Evolutionary conservation across 2,113 vertebrate genomes (phyloP).

Genomic region (Edolisoma coerulescens): DNA sequence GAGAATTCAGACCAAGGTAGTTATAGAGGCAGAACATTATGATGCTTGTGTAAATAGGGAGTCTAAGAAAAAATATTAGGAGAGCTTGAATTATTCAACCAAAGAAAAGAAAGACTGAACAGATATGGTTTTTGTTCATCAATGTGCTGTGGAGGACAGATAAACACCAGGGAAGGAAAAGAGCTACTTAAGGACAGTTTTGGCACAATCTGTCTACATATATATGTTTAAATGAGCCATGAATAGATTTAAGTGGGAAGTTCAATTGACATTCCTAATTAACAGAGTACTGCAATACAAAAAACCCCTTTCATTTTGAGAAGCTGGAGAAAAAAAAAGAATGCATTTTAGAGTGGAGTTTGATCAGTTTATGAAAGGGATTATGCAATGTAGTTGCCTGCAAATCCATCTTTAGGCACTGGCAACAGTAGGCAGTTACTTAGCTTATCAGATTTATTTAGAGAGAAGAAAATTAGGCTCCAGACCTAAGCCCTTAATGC

Average conservation of each 20-base stretch:
- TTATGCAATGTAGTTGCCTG: not conserved
- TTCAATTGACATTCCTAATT: not conserved
- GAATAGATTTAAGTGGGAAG: not conserved
- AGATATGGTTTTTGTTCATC: not conserved
- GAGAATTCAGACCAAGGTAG: not conserved
- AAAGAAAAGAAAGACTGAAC: not conserved
- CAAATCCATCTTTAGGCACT: not conserved
- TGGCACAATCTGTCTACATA: not conserved
- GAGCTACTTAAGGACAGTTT: not conserved
- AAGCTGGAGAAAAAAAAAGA: not conserved
- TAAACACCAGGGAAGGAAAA: not conserved
- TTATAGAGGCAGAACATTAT: not conserved
- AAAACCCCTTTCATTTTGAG: not conserved
- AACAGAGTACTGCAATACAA: not conserved
- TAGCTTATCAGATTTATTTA: not conserved
- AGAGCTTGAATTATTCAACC: not conserved
- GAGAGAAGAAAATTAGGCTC: not conserved
- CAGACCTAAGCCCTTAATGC: not conserved
- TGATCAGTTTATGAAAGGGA: not conserved
- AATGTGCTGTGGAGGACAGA: not conserved
- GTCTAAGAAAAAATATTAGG: not conserved
- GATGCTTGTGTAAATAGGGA: not conserved
- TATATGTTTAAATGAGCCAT: not conserved
- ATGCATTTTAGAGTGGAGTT: not conserved
- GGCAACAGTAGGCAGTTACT: not conserved